Evolutionary conservation across 2,113 vertebrate genomes (phyloP).

Genomic region (Redunca redunca): DNA sequence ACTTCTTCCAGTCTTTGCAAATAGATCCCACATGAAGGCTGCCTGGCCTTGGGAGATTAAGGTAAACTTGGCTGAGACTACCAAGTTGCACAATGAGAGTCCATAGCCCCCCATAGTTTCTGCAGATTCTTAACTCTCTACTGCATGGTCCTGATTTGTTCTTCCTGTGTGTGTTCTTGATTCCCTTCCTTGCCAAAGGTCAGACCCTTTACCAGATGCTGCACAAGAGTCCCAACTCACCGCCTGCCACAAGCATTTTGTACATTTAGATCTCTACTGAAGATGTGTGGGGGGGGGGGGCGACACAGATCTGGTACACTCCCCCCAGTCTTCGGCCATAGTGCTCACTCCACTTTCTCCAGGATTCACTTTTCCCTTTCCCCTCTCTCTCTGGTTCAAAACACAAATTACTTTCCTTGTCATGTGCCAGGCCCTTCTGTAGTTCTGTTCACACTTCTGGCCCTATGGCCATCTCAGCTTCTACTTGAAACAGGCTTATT

Average conservation of each 20-base stretch:
- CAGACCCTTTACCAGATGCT: slow-evolving; percentile 21
- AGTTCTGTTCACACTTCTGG: background rate
- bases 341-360: background rate
- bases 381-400: background rate
- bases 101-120: slow-evolving; percentile 27
- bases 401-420: background rate
- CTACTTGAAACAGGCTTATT: slow-evolving; percentile 11
- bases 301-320: background rate
- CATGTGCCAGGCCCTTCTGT: background rate
- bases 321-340: background rate
- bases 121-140: slow-evolving; percentile 18
- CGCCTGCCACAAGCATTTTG: background rate
- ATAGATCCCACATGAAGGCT: slow-evolving; percentile 55
- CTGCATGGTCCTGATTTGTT: slow-evolving; percentile 30
- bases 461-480: background rate
- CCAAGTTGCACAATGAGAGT: slow-evolving; percentile 19
- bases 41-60: slow-evolving; percentile 41
- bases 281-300: background rate
- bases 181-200: slow-evolving; percentile 44
- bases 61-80: slow-evolving; percentile 53
- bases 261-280: background rate
- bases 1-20: slow-evolving; percentile 13
- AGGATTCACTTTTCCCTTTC: background rate
- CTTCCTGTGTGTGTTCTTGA: slow-evolving; percentile 45
- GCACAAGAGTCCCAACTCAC: background rate